Base-by-base conservation (phyloP, 2,797 vertebrate genomes). In the Cossypha niveicapilla region DNA sequence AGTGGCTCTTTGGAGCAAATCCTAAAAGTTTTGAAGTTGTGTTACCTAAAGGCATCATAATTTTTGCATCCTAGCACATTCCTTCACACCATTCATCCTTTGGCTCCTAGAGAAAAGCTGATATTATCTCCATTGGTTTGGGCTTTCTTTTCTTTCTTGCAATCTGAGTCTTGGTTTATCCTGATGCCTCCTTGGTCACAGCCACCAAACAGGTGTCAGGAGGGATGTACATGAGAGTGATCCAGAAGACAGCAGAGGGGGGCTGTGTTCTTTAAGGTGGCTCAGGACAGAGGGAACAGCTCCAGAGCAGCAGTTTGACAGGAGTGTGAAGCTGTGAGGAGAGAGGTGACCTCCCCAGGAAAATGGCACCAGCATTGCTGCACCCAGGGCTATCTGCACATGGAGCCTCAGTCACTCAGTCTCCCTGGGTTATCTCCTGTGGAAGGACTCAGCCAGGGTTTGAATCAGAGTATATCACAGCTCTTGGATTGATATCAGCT, bases 321-420 rank as follows among this genome's bases (percentile, higher is more conserved):
- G 45, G 28, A 28, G 7, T 18, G 21, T 17, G 45, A 57, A 77
- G 39, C 45, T 23, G 5, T 35, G 30, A 90, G 72, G 53, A 51
- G 41, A 39, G 41, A 39, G n/a, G 34, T 44, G n/a, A 28, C 35
- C 16, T 10, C 14, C 28, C 21, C 22, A 77, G 61, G 39, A 61
- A 42, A 32, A 45, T 24, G 32, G 18, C 34, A 11, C 37, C 21
- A 23, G 24, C 21, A 32, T 48, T 74, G 56, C 34, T 51, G 16
- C 7, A 2, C 23, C 23, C 34, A 28, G 66, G 24, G 24, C 28
- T 57, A 0, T 50, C 37, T 28, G 61, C 60, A 11, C 1, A 0
- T 45, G 68, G 54, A 65, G 17, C 28, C 27, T 35, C 7, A 84
- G 18, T 51, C 44, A 3, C 30, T 45, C 60, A n/a, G n/a, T 61